Conservation (phyloP, 2,888 invertebrate species). For the Colletes collaris region DNA sequence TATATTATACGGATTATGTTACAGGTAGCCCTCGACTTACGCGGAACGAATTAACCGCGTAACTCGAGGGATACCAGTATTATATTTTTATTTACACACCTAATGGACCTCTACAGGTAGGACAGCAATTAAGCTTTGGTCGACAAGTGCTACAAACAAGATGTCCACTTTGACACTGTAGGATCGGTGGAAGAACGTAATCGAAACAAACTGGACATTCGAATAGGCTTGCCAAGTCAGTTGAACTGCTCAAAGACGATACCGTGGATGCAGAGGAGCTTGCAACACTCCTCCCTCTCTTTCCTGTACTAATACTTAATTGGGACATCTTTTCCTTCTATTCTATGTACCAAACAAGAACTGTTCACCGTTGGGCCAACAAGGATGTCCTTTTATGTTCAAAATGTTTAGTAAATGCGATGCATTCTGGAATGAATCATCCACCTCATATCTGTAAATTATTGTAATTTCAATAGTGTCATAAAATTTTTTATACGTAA, state of each 20-base stretch:
- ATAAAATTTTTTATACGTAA: neutral
- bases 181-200: conserved; percentile 98
- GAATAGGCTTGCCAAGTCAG: conserved; percentile 95
- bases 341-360: conserved; percentile 48
- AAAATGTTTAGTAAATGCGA: conserved; percentile 33
- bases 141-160: conserved; percentile 98
- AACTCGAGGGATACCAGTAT: no score
- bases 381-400: conserved; percentile 24
- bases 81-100: conserved; percentile 82
- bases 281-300: conserved; percentile 80
- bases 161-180: conserved; percentile 99
- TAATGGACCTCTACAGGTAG: conserved; percentile 98
- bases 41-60: no score
- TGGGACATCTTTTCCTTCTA: conserved; percentile 78
- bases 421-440: conserved; percentile 44
- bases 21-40: no score
- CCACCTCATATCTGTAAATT: conserved; percentile 61
- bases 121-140: conserved; percentile 98
- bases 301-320: conserved; percentile 79
- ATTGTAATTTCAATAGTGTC: conserved; percentile 22
- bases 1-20: neutral
- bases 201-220: conserved; percentile 99
- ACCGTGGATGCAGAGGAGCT: conserved; percentile 84
- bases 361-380: conserved; percentile 31
- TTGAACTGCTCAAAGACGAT: conserved; percentile 89